Evolutionary conservation across 1,140 invertebrate species (phyloP).

Genomic region (Pseudobourletiella spinata): DNA sequence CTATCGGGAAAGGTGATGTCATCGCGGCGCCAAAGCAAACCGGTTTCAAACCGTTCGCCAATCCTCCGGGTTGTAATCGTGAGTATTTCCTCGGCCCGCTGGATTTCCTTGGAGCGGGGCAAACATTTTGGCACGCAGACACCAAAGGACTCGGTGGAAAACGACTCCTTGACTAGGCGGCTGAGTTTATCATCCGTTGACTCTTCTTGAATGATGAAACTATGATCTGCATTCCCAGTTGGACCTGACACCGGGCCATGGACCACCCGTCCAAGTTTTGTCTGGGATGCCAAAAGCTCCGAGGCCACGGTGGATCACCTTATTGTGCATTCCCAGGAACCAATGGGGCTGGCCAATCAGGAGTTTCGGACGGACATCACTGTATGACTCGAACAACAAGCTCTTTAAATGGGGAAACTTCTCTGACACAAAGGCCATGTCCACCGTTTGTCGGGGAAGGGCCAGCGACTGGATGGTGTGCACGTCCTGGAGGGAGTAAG

Average conservation of each 20-base stretch:
- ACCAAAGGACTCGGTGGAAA: constrained; percentile 12
- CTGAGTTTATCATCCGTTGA: constrained; percentile 5
- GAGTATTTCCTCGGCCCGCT: neutral
- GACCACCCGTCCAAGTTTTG: neutral
- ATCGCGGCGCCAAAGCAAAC: constrained; percentile 15
- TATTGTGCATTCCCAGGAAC: neutral
- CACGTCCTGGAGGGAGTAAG: neutral
- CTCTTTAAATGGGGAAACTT: neutral
- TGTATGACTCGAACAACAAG: neutral
- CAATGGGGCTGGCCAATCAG: constrained; percentile 5
- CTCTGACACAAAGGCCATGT: neutral
- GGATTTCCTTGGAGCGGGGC: constrained; percentile 8
- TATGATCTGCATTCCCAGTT: no score
- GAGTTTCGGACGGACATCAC: neutral
- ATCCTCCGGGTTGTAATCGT: constrained; percentile 1
- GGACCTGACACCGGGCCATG: no score
- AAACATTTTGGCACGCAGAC: neutral
- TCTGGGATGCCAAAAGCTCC: neutral
- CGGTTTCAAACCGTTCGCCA: constrained; percentile 5
- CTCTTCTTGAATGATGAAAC: no score
- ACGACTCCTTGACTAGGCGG: constrained; percentile 13
- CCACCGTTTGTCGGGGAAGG: neutral
- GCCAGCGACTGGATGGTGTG: neutral
- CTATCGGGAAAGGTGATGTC: neutral
- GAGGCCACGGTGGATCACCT: neutral